phyloP scores from a whole-genome alignment of 2,797 vertebrate genomes.

The Menidia menidia region DNA sequence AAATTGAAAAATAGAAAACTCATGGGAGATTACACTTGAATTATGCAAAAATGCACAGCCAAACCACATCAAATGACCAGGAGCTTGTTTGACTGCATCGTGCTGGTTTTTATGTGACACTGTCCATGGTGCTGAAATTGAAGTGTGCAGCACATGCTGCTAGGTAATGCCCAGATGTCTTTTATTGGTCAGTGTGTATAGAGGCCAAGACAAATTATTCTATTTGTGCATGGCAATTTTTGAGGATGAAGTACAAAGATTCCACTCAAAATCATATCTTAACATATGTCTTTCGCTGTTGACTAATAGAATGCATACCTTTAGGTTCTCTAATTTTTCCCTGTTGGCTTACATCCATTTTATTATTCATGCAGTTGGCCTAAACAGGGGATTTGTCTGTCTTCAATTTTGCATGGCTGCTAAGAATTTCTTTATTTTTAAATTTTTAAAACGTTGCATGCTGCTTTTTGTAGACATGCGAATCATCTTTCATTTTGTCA shows the following conservation, averaged over 20 bases:
- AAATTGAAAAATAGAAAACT: too few species aligned
- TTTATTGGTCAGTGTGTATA: neutral
- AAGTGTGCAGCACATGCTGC: neutral
- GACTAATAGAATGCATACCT: neutral
- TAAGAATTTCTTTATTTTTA: neutral
- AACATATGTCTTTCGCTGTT: neutral
- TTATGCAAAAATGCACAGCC: too few species aligned
- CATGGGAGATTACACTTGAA: too few species aligned
- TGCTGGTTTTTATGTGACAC: neutral
- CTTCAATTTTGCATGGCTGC: neutral
- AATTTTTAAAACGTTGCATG: neutral
- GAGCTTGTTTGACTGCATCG: neutral
- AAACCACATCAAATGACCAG: neutral
- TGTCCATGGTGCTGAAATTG: slow-evolving; percentile 66
- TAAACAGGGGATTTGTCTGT: neutral
- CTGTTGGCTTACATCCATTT: neutral
- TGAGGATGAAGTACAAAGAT: too few species aligned
- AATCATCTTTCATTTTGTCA: neutral
- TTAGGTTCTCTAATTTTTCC: neutral
- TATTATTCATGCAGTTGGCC: neutral
- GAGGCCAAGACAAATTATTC: too few species aligned
- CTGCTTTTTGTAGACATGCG: neutral
- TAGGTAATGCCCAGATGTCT: neutral
- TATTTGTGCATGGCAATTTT: too few species aligned
- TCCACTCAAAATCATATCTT: too few species aligned